These are phyloP conservation scores for Phalacrocorax brasilianus DNA, from an alignment of 2,113 vertebrate species.

Conservation along the genomic window DNA sequence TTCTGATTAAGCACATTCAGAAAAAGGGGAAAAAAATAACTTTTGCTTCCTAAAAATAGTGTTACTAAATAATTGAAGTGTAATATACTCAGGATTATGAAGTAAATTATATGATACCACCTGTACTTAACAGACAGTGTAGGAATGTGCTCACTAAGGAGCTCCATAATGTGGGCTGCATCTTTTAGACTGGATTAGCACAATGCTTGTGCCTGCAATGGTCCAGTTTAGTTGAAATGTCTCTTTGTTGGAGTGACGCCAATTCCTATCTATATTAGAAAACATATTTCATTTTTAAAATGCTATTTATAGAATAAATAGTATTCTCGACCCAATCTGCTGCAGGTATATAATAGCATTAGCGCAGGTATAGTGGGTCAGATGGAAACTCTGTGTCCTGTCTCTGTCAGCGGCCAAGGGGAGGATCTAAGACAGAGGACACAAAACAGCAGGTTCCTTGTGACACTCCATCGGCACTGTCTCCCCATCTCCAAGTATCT, in stretches of 20 bases:
- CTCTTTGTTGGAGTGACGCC: background rate
- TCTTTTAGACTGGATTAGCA: background rate
- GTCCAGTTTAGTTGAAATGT: background rate
- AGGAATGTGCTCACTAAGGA: background rate
- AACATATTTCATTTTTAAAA: background rate
- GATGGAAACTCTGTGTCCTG: rapidly evolving
- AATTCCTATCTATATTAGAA: background rate
- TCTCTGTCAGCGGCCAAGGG: background rate
- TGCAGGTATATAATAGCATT: background rate
- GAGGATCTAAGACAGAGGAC: background rate
- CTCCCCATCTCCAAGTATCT: background rate
- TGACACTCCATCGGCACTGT: background rate
- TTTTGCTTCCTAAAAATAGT: background rate
- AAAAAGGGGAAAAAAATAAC: background rate
- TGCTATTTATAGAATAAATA: background rate
- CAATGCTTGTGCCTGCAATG: background rate
- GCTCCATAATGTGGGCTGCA: background rate
- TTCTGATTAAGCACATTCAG: background rate
- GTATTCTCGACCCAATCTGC: background rate
- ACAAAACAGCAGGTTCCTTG: background rate
- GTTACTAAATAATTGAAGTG: background rate
- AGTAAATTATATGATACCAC: background rate
- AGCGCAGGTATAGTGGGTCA: background rate
- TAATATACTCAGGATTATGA: background rate
- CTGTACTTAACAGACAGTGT: background rate